Conservation (phyloP, 1,140 invertebrate genomes). For the Anoplolepis gracilipes region DNA sequence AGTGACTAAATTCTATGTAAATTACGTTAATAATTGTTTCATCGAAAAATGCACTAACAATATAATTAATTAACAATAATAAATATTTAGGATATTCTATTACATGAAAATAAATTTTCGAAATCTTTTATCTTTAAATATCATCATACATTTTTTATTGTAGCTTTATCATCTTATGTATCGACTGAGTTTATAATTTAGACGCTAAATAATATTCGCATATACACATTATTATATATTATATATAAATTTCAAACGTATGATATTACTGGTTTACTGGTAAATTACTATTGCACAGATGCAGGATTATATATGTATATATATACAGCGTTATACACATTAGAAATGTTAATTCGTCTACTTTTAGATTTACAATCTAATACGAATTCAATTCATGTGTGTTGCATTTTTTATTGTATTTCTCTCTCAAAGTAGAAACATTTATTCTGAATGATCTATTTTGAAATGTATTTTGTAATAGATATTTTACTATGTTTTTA, state of each 20-base stretch:
- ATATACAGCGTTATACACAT: not conserved
- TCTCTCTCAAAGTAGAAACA: not conserved
- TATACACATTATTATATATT: too few relatives aligned
- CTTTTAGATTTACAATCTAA: not conserved
- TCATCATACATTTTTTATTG: not conserved
- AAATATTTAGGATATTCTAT: too few relatives aligned
- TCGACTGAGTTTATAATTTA: slow-evolving; percentile 1
- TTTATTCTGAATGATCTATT: not conserved
- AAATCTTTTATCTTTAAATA: not conserved
- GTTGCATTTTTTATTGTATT: not conserved
- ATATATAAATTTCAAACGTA: not conserved
- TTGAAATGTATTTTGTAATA: not conserved
- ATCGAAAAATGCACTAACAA: too few relatives aligned
- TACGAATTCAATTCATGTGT: slow-evolving; percentile 2
- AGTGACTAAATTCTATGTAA: too few relatives aligned
- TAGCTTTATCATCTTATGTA: not conserved
- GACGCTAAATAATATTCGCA: not conserved
- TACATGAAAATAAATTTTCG: not conserved
- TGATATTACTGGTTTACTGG: slow-evolving; percentile 4
- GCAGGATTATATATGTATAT: slow-evolving; percentile 5
- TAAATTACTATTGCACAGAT: slow-evolving; percentile 24
- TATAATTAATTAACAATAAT: too few relatives aligned
- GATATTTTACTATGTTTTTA: not conserved
- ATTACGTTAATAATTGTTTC: too few relatives aligned
- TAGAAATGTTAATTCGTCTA: not conserved